These are phyloP conservation scores for Albula glossodonta DNA, from an alignment of 2,113 vertebrate species.

Conservation along the genomic window DNA sequence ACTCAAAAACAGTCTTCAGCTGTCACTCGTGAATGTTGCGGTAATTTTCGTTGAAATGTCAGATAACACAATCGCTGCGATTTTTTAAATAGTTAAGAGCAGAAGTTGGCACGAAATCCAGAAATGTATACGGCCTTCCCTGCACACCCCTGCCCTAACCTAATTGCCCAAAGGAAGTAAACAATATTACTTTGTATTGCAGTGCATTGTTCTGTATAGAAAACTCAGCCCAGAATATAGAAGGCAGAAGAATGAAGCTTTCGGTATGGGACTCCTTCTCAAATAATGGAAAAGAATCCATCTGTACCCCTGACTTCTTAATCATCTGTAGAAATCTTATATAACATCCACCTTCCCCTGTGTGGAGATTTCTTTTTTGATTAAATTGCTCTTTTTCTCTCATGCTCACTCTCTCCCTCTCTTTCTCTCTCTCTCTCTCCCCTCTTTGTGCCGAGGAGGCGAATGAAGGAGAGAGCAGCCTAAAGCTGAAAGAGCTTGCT, in stretches of 20 bases:
- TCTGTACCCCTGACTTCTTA: not conserved
- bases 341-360: not conserved
- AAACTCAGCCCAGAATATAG: not conserved
- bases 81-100: not conserved
- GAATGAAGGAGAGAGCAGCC: slow-evolving; percentile 45
- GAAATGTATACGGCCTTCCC: not conserved
- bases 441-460: slow-evolving; percentile 31
- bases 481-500: slow-evolving; percentile 39
- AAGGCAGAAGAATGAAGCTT: not conserved
- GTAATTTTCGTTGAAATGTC: not conserved
- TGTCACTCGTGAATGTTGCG: not conserved
- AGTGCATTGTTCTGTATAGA: not conserved
- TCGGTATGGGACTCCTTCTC: not conserved
- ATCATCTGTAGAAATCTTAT: not conserved
- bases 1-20: not conserved
- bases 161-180: not conserved
- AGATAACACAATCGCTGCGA: not conserved
- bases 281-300: not conserved
- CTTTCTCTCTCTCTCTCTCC: slow-evolving; percentile 11
- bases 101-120: not conserved
- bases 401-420: slow-evolving; percentile 24
- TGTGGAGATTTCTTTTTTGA: slow-evolving; percentile 10
- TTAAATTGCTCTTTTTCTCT: not conserved
- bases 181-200: not conserved
- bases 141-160: not conserved